Evolutionary conservation across 2,797 vertebrate species (phyloP).

Genomic region (Acanthiza pusilla): DNA sequence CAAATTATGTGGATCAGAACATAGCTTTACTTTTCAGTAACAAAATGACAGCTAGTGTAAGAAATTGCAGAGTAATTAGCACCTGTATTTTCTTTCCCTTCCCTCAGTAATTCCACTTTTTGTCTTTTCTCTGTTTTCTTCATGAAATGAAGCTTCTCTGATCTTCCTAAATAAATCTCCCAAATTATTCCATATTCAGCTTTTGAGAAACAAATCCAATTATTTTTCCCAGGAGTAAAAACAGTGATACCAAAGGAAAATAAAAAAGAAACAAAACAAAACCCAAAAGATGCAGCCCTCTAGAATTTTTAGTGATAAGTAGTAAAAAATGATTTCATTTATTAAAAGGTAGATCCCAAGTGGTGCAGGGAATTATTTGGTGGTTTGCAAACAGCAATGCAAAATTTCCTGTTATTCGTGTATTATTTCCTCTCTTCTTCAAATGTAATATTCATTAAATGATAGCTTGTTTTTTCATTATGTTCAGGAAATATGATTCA

Average conservation of each 20-base stretch:
- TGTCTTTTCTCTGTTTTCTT: not conserved
- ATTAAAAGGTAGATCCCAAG: not conserved
- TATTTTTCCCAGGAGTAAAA: not conserved
- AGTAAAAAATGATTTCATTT: not conserved
- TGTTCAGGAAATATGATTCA: slow-evolving; percentile 22
- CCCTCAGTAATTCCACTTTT: not conserved
- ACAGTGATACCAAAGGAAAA: not conserved
- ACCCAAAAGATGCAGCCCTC: not conserved
- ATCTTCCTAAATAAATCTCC: not conserved
- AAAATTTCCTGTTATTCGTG: slow-evolving; percentile 14
- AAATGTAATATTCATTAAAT: slow-evolving; percentile 17
- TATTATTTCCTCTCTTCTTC: not conserved
- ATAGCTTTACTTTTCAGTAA: not conserved
- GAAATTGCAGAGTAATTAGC: slow-evolving; percentile 17
- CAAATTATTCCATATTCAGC: not conserved
- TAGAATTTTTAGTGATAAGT: not conserved
- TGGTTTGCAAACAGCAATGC: not conserved
- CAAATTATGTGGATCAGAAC: not conserved
- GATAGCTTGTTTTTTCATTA: not conserved
- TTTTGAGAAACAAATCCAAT: not conserved
- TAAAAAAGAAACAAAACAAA: not conserved
- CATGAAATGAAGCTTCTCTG: not conserved
- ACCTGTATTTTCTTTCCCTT: not conserved
- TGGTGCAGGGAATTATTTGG: not conserved
- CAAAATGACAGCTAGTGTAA: not conserved